A percentile compares a stretch with the other conserved stretches of the same genome.
These are phyloP conservation scores for Burhinus bistriatus DNA, from an alignment of 2,113 vertebrate species.

Conservation along the genomic window DNA sequence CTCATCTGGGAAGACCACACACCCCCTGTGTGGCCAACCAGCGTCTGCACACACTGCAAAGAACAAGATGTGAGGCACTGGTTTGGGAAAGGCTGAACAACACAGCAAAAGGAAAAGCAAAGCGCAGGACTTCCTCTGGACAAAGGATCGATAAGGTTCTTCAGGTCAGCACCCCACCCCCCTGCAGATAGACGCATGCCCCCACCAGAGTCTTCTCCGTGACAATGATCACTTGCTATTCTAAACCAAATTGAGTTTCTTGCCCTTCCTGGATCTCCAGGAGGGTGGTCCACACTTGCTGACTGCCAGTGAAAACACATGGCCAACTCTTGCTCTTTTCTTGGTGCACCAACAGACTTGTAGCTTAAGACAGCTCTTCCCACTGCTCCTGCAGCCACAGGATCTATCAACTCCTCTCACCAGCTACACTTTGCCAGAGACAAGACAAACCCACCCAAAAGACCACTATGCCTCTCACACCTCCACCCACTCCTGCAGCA, in stretches of 20 bases:
- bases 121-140: rapidly evolving
- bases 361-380: background rate
- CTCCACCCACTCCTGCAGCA: background rate
- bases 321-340: background rate
- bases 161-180: background rate
- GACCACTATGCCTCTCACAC: background rate
- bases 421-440: background rate
- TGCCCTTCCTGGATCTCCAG: no score
- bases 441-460: background rate
- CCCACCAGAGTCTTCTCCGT: background rate
- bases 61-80: rapidly evolving
- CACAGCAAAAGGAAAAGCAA: background rate
- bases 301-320: rapidly evolving
- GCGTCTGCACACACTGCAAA: slow-evolving; percentile 63
- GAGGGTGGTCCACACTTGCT: no score
- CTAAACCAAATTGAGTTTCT: background rate
- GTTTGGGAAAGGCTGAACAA: background rate
- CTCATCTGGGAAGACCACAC: slow-evolving; percentile 75
- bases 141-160: background rate
- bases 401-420: background rate
- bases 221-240: rapidly evolving
- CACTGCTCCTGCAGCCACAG: background rate
- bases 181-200: background rate
- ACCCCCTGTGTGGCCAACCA: slow-evolving; percentile 66
- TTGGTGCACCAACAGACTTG: background rate